Evolutionary conservation across 2,888 invertebrate genomes (phyloP), one percentile per base, ranked within the genome.

Genomic region (Diarsia mendica): DNA sequence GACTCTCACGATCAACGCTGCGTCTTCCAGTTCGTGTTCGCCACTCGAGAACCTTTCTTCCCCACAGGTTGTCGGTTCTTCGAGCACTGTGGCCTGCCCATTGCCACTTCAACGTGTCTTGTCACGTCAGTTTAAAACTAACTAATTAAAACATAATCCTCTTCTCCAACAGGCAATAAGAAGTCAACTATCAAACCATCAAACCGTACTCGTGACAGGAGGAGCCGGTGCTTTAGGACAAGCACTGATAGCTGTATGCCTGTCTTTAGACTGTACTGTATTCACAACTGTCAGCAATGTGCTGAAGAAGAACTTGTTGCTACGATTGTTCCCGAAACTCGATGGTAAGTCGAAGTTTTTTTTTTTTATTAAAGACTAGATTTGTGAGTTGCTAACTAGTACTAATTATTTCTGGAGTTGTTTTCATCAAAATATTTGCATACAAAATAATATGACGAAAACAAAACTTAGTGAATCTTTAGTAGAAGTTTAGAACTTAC

Each of bases 201-300:
- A 83, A 63, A 80, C 68, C 0, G 85, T 94, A 3, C 86, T 93
- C 4, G 85, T 94, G 1, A 90, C 89, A 5, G 92, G 91, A 1
- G 94, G 92, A 3, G 87, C 89, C 0, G 93, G 91, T 0, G 92
- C 92, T 20, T 63, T 94, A 0, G 94, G 94, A 0, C 94, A 94
- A 85, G 94, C 94, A 2, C 75, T 91, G 0, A 93, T 94, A 79
- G 86, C 92, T 1, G 44, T 94, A 11, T 91, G 90, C 48, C 63
- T 93, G 10, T 87, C 89, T 5, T 4, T 89, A 4, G 80, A 89
- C 1, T 94, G 93, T 63, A 82, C 75, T 1, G 87, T 94, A 0
- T 94, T 80, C 58, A 89, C 91, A 0, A 90, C 91, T 1, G 94
- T 94, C 13, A 89, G 91, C 64, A 89, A 85, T 53, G 67, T 79